Evolutionary conservation across 2,888 invertebrate species (phyloP), one percentile per base, ranked within the genome.

Genomic region (Ophonus ardosiacus): DNA sequence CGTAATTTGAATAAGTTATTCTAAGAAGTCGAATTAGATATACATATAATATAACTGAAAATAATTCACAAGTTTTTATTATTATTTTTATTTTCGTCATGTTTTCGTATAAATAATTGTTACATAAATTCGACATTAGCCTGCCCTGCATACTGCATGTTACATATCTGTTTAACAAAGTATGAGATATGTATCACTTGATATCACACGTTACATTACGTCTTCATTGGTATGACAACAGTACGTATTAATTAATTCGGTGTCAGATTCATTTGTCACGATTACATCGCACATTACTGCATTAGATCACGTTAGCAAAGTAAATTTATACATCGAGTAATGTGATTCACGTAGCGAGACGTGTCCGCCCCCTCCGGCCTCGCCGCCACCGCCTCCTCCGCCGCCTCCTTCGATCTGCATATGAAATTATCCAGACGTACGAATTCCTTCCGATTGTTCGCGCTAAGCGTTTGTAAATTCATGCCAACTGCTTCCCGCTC

Each of bases 221-320:
- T 68, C 68, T 68, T 15, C 68, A 68, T 68, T 38, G 68, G 40
- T 68, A 38, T 68, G 68, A 68, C 68, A 68, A 68, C 68, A 31
- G 68, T 68, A 68, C 40, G 38, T 68, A 68, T 68, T 76, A 76
- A 76, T 76, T 76, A 76, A 76, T 76, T 76, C 76, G 24, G 76
- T 76, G 76, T 76, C 76, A 76, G 21, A 76, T 76, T 76, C 81
- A 63, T 81, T 63, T 61, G 51, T 81, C 81, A 76, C 76, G 76
- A 76, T 76, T 76, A 76, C 51, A 76, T 76, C 43, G 76, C 76
- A 76, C 56, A 76, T 51, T 51, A 21, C 76, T 76, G 51, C 76
- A 76, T 76, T 76, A 21, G 56, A 81, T 81, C 81, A 63, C 81
- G 61, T 81, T 81, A 81, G 63, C 81, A 81, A 81, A 61, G 63